Percentiles rank a stretch among this genome's conserved stretches.
These are phyloP conservation scores for Elephantulus edwardii DNA, from an alignment of 2,113 vertebrate species.

Conservation along the genomic window DNA sequence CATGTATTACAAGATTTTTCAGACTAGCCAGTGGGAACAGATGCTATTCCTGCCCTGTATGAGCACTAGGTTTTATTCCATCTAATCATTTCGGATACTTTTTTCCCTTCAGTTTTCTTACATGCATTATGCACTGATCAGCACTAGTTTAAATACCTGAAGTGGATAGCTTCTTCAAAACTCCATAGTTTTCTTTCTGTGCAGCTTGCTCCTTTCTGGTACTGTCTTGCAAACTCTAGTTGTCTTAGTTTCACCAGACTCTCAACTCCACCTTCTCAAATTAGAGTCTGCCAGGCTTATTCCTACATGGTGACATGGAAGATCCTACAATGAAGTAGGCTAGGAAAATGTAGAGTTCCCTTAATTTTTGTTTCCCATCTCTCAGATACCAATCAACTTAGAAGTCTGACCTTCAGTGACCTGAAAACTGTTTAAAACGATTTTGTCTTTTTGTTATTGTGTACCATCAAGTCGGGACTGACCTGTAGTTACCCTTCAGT, in stretches of 20 bases:
- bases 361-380: conserved; percentile 35
- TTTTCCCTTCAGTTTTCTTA: conserved; percentile 34
- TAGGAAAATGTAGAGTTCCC: background rate
- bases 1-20: conserved; percentile 7
- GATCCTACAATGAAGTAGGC: background rate
- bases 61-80: background rate
- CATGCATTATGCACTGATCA: background rate
- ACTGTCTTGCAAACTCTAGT: conserved; percentile 1
- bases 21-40: background rate
- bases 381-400: conserved; percentile 13
- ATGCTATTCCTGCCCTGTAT: background rate
- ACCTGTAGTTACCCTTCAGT: too few relatives aligned
- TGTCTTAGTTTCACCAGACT: background rate
- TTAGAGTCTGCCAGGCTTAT: conserved; percentile 20
- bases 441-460: background rate
- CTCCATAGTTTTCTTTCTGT: background rate
- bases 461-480: too few relatives aligned
- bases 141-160: background rate
- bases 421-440: conserved; percentile 51
- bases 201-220: background rate
- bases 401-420: conserved; percentile 20
- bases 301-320: background rate
- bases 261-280: background rate
- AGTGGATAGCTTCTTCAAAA: background rate
- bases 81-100: background rate